Conservation (phyloP, 2,888 invertebrate genomes). For the Dicyrtomina minuta region DNA sequence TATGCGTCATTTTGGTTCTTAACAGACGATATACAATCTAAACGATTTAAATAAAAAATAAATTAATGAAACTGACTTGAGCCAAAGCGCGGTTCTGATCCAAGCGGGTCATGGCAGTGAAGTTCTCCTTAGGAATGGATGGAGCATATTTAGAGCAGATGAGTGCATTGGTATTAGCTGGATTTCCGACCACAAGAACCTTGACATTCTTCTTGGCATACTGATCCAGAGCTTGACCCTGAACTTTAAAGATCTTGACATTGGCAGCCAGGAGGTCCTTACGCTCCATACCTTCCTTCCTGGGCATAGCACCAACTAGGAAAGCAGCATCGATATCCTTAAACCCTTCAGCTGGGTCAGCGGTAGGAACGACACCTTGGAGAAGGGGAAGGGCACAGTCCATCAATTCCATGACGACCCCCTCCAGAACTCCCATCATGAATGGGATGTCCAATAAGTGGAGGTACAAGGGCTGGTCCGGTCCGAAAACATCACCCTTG, state of each 20-base stretch:
- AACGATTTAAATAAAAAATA: not conserved
- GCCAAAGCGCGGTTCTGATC: conserved; percentile 97
- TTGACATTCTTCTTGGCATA: conserved; percentile 89
- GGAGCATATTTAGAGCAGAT: conserved; percentile 95
- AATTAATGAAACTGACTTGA: conserved; percentile 64
- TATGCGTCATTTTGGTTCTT: no score
- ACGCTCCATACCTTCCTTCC: conserved; percentile 96
- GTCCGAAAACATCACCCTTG: conserved; percentile 93
- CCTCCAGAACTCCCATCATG: conserved; percentile 95
- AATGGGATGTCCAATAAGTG: conserved; percentile 92
- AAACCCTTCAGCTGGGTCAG: conserved; percentile 79
- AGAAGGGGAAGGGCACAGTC: conserved; percentile 93
- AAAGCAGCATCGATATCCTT: conserved; percentile 94
- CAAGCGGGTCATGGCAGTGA: conserved; percentile 95
- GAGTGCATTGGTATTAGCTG: conserved; percentile 97
- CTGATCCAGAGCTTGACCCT: conserved; percentile 87
- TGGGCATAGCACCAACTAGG: conserved; percentile 96
- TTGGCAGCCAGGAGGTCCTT: conserved; percentile 96
- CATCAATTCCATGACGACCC: conserved; percentile 95
- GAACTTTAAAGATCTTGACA: conserved; percentile 81
- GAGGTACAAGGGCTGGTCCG: conserved; percentile 79
- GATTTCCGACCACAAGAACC: conserved; percentile 96
- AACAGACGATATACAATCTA: no score
- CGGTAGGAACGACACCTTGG: conserved; percentile 60
- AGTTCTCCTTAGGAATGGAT: conserved; percentile 92